Evolutionary conservation across 2,113 vertebrate species (phyloP), one percentile per base, ranked within the genome.

Genomic region (Lycaon pictus): DNA sequence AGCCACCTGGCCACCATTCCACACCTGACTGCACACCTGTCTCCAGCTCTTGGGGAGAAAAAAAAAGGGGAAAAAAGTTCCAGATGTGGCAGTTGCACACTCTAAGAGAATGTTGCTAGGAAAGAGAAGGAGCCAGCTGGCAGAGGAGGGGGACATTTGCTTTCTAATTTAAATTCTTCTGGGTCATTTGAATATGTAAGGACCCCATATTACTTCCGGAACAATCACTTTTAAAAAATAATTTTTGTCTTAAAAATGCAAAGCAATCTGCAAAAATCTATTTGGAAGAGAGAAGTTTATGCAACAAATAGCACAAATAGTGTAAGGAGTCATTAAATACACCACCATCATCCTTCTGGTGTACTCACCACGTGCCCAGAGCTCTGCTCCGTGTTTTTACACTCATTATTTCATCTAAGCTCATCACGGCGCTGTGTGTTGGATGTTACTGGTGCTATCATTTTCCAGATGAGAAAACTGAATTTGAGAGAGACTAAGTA

Each of bases 221-320:
- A 69, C 53, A 65, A 51, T 91, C 82, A 92, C 16, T 86, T 87
- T 4, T 7, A 32, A 77, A 86, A 92, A 83, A 79, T 29, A 83
- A 80, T 37, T 95, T 92, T 74, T 95, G 29, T 83, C 77, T 95
- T 79, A 79, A 72, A 58, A 77, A 82, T n/a, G 37, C 92, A 89
- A 83, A 74, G 65, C 20, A 35, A 37, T 51, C 48, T 72, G 37
- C 35, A 76, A 20, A 72, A 80, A 11, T n/a, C 65, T 4, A 16
- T 93, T 37, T 20, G 17, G 56, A 55, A 90, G 58, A 60, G n/a
- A 89, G 77, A 63, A 16, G 37, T 71, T 48, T 11, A n/a, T n/a
- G 67, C 32, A 65, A 65, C 10, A 62, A 25, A 56, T 7, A 69
- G 94, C 79, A 89, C 10, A 62, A 25, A 56, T 7, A 69, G 94